Conservation (phyloP, 2,797 vertebrate species). For the Pyrocephalus nanus region DNA sequence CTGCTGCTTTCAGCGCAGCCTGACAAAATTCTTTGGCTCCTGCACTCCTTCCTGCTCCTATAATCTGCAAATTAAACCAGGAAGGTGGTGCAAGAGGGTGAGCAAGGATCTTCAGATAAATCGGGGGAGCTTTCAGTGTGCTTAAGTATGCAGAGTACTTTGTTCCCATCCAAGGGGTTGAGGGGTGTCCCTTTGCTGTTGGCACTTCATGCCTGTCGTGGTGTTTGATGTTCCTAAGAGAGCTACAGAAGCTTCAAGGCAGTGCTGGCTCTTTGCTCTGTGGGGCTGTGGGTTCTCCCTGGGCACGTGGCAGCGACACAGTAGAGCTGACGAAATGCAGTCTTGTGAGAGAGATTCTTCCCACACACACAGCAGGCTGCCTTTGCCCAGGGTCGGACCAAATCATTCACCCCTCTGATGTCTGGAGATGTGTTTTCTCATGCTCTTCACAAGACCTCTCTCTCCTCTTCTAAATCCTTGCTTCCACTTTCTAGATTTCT, state of each 20-base stretch:
- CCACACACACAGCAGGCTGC: background rate
- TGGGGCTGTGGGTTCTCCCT: background rate
- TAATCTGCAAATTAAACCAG: background rate
- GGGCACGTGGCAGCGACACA: accelerated
- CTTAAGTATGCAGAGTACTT: background rate
- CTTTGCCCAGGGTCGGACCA: background rate
- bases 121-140: background rate
- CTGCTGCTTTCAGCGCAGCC: conserved; percentile 17
- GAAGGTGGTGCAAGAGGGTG: background rate
- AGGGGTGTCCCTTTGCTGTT: background rate
- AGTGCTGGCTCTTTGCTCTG: background rate
- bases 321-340: background rate
- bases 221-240: background rate
- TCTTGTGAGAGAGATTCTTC: background rate
- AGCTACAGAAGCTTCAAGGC: background rate
- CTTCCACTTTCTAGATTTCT: background rate
- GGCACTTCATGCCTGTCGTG: background rate
- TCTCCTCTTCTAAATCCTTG: background rate
- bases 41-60: background rate
- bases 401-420: background rate
- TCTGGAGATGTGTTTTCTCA: background rate
- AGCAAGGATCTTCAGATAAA: background rate
- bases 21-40: conserved; percentile 31
- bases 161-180: background rate
- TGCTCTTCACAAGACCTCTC: background rate